Evolutionary conservation across 1,140 invertebrate species (phyloP), one percentile per base, ranked within the genome.

Genomic region (Cyclina sinensis): DNA sequence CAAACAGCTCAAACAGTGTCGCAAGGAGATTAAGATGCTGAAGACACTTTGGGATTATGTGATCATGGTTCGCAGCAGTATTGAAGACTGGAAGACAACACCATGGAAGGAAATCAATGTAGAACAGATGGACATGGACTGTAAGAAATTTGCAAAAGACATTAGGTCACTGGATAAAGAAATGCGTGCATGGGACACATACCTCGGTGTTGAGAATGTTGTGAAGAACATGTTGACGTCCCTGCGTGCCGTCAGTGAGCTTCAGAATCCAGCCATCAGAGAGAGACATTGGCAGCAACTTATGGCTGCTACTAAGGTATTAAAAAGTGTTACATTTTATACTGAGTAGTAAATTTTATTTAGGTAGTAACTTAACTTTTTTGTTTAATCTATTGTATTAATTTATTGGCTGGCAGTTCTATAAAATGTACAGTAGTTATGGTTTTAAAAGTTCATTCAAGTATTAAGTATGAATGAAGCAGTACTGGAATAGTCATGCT

Each of bases 81-180:
- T 99, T 76, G 97, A 99, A 93, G 98, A 99, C 94, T 99, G 99
- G 99, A 99, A 99, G 95, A 98, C 97, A 9, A 99, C 98, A 0
- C 98, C 98, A 1, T 99, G 98, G 99, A 97, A 98, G 76, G 98
- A 99, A 94, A 98, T 99, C 73, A 98, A 99, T 95, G 98, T 99
- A 51, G 99, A 99, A 96, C 98, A 98, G 93, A 99, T 99, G 98
- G 99, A 99, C 93, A 98, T 99, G 91, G 98, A 99, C 96, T 99
- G 98, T 95, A 99, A 99, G 95, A 98, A 99, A 94, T 99, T 99
- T 96, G 98, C 98, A 0, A 99, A 99, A 54, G 93, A 95, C 81
- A 94, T 95, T 89, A 88, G 92, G 68, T 97, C 97, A 18, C 95
- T 99, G 85, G 98, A 99, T 94, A 99, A 99, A 93, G 98, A 99